Evolutionary conservation across 2,797 vertebrate genomes (phyloP), one percentile per base, ranked within the genome.

Genomic region (Galagoides demidoff): DNA sequence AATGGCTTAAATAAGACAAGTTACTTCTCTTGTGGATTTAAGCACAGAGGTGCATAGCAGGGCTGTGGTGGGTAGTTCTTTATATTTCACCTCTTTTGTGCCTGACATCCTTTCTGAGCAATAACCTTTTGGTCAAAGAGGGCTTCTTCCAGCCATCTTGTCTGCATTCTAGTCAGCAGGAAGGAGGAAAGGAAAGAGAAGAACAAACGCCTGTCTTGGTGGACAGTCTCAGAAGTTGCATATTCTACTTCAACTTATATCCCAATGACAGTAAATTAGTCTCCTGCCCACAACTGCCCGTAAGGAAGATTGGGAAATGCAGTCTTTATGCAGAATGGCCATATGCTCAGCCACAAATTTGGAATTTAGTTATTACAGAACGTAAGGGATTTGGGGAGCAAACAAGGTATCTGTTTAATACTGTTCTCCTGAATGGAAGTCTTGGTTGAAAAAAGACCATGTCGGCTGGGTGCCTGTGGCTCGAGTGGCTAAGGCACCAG

Each of bases 321-420:
- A 61, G 19, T 59, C 25, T 91, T 93, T 90, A 76, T 95, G 37
- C 29, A 84, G 13, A 7, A 6, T 64, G 31, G 19, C 39, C 27
- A 73, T 81, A 34, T 45, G 3, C 7, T 81, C 45, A 94, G 59
- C n/a, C 71, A 77, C 90, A 85, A 64, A 14, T 64, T 57, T 81
- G 68, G 37, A 93, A 91, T 91, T 94, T 4, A 68, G 16, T 87
- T 92, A 81, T 7, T 45, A n/a, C 17, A 77, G 31, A 93, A 63
- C 13, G 90, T 77, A 93, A 37, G 9, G 17, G 3, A 43, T 89
- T n/a, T 37, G 82, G 31, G 63, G 11, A 25, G 1, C 64, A 90
- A 92, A 68, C 20, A 59, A 76, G 37, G 29, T 85, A 14, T 84
- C 16, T 86, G 10, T 88, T 31, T 19, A 68, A 74, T 45, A 27